Conservation (phyloP, 1,140 invertebrate genomes). For the Drosophila bocqueti region DNA sequence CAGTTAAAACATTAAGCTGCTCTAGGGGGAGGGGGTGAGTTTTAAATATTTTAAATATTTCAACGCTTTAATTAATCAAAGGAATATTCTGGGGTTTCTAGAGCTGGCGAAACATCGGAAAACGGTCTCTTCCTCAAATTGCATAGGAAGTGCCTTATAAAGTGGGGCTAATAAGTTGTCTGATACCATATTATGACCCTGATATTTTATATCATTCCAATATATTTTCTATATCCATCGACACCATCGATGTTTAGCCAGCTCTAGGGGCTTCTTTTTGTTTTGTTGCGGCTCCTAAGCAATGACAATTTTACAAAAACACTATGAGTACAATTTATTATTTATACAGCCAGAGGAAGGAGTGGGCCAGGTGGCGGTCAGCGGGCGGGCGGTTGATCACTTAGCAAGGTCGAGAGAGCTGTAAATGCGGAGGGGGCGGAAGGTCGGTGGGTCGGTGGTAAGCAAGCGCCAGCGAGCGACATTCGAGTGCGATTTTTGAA, state of each 20-base stretch:
- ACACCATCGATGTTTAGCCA: neutral
- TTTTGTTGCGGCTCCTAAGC: conserved; percentile 58
- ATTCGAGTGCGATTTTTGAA: conserved; percentile 46
- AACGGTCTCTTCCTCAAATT: neutral
- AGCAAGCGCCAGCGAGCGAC: conserved; percentile 64
- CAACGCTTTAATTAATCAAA: conserved; percentile 59
- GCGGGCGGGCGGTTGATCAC: conserved; percentile 24
- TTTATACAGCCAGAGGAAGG: conserved; percentile 52
- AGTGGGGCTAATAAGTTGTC: neutral
- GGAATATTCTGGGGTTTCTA: neutral
- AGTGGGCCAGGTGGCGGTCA: conserved; percentile 16
- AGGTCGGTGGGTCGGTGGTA: conserved; percentile 10
- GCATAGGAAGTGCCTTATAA: neutral
- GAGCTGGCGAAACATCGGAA: neutral
- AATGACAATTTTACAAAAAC: conserved; percentile 77
- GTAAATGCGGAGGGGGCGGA: conserved; percentile 29
- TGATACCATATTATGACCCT: neutral
- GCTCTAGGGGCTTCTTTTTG: neutral
- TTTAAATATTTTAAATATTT: conserved; percentile 60
- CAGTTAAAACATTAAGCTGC: conserved; percentile 53
- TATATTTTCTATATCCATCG: too few species aligned
- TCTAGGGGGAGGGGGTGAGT: conserved; percentile 29
- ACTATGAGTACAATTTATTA: conserved; percentile 59
- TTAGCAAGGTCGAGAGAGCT: conserved; percentile 53
- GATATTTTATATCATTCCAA: too few species aligned